Evolutionary conservation across 2,888 invertebrate species (phyloP).

Genomic region (Microchrysa polita): DNA sequence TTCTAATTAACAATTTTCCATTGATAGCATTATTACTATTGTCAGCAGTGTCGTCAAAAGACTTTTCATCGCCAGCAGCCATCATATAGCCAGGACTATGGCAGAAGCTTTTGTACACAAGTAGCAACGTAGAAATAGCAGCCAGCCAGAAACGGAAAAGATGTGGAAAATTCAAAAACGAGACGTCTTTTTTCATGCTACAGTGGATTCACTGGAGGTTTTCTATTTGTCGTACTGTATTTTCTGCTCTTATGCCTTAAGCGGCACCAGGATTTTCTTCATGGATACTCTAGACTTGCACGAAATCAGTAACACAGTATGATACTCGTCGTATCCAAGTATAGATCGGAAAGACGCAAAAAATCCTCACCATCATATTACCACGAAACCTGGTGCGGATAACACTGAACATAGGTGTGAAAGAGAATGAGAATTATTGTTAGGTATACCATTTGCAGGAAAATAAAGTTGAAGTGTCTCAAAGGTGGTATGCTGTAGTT

Average conservation of each 20-base stretch:
- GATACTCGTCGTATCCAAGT: background rate
- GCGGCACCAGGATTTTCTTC: slow-evolving; percentile 20
- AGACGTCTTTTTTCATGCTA: slow-evolving; percentile 37
- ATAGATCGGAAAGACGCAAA: background rate
- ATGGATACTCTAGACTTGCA: slow-evolving; percentile 15
- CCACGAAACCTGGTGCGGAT: too few relatives aligned
- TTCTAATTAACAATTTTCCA: slow-evolving; percentile 65
- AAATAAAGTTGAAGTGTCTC: slow-evolving; percentile 1
- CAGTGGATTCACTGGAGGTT: slow-evolving; percentile 18
- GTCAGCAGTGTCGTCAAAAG: slow-evolving; percentile 34
- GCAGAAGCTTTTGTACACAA: background rate
- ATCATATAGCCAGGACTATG: slow-evolving; percentile 4
- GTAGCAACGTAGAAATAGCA: background rate
- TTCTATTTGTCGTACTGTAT: too few relatives aligned
- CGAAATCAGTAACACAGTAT: background rate
- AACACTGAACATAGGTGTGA: background rate
- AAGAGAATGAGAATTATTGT: background rate
- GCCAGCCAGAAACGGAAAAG: slow-evolving; percentile 22
- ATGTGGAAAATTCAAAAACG: slow-evolving; percentile 23
- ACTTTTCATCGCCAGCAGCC: slow-evolving; percentile 16
- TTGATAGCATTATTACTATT: slow-evolving; percentile 56
- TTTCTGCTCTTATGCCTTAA: too few relatives aligned
- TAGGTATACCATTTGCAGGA: slow-evolving; percentile 11
- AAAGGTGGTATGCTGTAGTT: background rate
- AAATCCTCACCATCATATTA: too few relatives aligned